Evolutionary conservation across 2,888 invertebrate genomes (phyloP).

Genomic region (Nemapogon koenigi): DNA sequence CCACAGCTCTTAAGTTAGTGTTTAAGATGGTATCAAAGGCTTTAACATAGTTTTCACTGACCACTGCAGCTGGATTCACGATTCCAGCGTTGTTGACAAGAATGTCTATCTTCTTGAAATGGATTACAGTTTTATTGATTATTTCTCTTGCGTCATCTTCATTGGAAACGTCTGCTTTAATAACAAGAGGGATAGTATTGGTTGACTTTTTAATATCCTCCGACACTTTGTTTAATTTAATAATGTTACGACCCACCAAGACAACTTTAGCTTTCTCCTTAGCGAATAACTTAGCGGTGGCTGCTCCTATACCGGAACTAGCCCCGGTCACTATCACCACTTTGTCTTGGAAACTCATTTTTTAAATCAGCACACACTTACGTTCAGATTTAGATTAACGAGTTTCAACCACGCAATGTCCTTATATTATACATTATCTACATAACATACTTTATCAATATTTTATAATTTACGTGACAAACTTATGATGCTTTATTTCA

Average conservation of each 20-base stretch:
- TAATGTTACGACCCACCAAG: constrained; percentile 23
- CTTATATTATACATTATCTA: too few species aligned
- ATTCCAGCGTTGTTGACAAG: constrained; percentile 29
- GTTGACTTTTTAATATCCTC: background rate
- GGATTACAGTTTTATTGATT: constrained; percentile 20
- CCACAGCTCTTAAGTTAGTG: constrained; percentile 26
- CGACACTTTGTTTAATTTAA: constrained; percentile 11
- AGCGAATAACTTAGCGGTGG: constrained; percentile 26
- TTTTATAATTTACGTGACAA: too few species aligned
- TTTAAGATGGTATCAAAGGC: constrained; percentile 23
- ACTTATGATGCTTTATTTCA: too few species aligned
- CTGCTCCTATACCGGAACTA: constrained; percentile 29
- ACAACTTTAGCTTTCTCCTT: constrained; percentile 27
- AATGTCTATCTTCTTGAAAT: constrained; percentile 26
- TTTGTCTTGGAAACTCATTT: constrained; percentile 17
- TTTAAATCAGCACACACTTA: too few species aligned
- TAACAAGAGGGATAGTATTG: constrained; percentile 23
- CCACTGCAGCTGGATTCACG: constrained; percentile 15
- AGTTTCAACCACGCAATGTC: too few species aligned
- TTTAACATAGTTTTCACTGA: constrained; percentile 22
- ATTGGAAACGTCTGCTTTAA: constrained; percentile 23
- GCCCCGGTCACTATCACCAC: constrained; percentile 29
- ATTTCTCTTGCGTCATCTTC: constrained; percentile 22
- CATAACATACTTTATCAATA: too few species aligned
- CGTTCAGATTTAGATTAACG: too few species aligned